phyloP scores from a whole-genome alignment of 2,797 vertebrate genomes.

The Sebastes hubbsi region DNA sequence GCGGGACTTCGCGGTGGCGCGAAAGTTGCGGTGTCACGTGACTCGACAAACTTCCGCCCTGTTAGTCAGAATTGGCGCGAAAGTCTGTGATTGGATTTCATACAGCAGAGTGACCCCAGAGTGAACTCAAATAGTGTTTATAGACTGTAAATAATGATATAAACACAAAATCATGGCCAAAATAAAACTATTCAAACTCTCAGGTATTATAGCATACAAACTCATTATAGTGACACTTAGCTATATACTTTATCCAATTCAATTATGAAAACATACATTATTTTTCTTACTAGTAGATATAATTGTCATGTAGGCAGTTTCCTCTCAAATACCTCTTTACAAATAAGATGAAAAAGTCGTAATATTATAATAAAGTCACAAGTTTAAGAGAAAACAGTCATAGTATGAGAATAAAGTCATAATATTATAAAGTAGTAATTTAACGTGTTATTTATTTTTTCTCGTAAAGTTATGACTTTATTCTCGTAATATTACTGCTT shows the following conservation, averaged over 20 bases:
- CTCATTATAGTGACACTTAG: not conserved
- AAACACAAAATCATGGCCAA: not conserved
- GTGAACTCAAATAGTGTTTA: not conserved
- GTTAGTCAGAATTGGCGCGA: slow-evolving; percentile 71
- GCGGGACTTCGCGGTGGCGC: slow-evolving; percentile 77
- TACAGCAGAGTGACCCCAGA: not conserved
- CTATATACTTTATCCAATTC: no score
- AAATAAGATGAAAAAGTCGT: no score
- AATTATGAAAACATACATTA: not conserved
- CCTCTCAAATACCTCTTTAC: no score
- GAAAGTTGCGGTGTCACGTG: slow-evolving; percentile 78
- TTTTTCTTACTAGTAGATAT: not conserved
- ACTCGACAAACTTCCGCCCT: slow-evolving; percentile 47
- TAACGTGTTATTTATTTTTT: no score
- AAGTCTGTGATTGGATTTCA: slow-evolving; percentile 60
- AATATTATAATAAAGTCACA: no score
- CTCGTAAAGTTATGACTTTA: no score
- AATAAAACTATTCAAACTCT: not conserved
- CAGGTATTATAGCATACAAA: not conserved
- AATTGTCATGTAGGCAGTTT: no score
- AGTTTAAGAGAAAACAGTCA: no score
- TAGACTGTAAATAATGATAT: not conserved
- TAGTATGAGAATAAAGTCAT: no score
- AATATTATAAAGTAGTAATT: no score
- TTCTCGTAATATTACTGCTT: rapidly evolving